phyloP scores from a whole-genome alignment of 2,113 vertebrate species.

The Megaceryle maxima region DNA sequence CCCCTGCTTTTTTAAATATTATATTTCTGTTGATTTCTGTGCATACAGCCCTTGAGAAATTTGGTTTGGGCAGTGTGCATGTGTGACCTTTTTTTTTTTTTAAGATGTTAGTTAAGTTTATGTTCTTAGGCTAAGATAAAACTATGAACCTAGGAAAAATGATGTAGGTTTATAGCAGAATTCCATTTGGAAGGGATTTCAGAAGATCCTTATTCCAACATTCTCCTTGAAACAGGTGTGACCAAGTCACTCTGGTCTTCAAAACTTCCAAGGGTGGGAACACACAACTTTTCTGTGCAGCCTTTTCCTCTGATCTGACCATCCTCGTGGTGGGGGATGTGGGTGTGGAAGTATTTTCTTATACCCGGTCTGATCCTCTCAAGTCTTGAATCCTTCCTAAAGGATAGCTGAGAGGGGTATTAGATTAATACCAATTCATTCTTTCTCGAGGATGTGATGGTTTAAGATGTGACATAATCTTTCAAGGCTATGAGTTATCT shows the following conservation, averaged over 20 bases:
- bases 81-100: neutral
- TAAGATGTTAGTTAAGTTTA: no score
- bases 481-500: neutral
- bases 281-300: neutral
- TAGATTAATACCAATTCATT: neutral
- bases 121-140: no score
- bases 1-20: neutral
- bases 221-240: neutral
- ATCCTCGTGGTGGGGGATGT: accelerated
- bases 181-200: neutral
- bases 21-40: neutral
- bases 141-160: neutral
- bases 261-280: neutral
- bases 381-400: neutral
- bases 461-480: neutral
- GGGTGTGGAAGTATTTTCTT: neutral
- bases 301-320: neutral
- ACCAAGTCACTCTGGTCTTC: neutral
- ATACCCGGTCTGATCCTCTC: neutral
- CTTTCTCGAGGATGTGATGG: neutral
- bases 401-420: neutral
- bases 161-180: neutral
- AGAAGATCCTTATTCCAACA: neutral
- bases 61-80: neutral
- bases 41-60: neutral